Evolutionary conservation across 2,797 vertebrate species (phyloP).

Genomic region (Mastacembelus armatus): DNA sequence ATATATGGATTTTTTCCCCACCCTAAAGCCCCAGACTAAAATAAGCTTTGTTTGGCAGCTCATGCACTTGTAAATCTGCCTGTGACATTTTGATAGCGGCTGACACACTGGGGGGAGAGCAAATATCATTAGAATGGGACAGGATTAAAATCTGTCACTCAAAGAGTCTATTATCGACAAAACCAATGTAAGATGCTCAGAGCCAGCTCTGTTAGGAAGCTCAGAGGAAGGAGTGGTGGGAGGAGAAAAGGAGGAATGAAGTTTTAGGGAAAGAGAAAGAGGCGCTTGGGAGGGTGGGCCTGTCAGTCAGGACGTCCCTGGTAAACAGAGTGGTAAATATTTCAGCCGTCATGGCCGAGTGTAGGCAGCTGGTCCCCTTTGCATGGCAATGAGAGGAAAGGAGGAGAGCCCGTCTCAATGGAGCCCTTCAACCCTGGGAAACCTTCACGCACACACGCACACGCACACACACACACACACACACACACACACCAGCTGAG

Average conservation of each 20-base stretch:
- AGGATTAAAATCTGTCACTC: constrained; percentile 79
- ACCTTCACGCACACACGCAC: constrained; percentile 39
- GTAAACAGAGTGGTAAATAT: constrained; percentile 86
- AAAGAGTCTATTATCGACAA: constrained; percentile 74
- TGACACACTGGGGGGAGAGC: constrained; percentile 64
- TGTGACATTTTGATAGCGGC: constrained; percentile 85
- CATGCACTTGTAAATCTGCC: constrained; percentile 79
- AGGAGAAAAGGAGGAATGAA: constrained; percentile 11
- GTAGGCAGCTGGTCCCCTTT: constrained; percentile 83
- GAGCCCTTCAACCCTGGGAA: constrained; percentile 82
- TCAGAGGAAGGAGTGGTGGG: constrained; percentile 15
- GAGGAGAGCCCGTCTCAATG: constrained; percentile 78
- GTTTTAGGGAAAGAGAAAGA: constrained; percentile 36
- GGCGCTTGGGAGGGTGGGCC: constrained; percentile 4
- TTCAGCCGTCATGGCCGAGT: constrained; percentile 85
- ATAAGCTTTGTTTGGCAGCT: constrained; percentile 84
- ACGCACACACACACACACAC: constrained; percentile 31
- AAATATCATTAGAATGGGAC: constrained; percentile 81
- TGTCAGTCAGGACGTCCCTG: constrained; percentile 74
- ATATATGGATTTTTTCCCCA: constrained; percentile 74
- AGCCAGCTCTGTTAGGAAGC: constrained; percentile 29
- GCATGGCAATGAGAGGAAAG: constrained; percentile 84
- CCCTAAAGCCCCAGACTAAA: constrained; percentile 67
- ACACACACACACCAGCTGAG: constrained; percentile 59
- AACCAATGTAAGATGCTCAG: constrained; percentile 38